Evolutionary conservation across 2,113 vertebrate genomes (phyloP).

Genomic region (Etheostoma cragini): DNA sequence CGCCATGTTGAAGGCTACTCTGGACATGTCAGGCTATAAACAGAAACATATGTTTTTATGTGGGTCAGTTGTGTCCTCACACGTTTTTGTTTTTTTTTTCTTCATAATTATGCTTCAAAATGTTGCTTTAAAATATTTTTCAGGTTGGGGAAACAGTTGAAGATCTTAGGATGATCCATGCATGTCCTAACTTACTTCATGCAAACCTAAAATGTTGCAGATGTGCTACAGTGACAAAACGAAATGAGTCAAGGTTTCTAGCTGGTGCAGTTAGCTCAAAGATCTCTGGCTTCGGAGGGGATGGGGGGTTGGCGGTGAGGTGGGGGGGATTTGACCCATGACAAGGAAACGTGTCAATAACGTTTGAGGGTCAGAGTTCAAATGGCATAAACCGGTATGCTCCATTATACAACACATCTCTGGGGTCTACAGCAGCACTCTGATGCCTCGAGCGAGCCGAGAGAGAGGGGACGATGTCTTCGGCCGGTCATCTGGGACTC

Average conservation of each 20-base stretch:
- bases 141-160: background rate
- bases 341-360: constrained; percentile 52
- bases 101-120: background rate
- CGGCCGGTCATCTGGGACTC: constrained; percentile 42
- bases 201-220: too few species aligned
- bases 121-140: background rate
- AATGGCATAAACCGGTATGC: constrained; percentile 30
- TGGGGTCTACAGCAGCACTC: constrained; percentile 25
- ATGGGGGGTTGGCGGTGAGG: too few species aligned
- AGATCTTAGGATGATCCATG: background rate
- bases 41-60: background rate
- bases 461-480: background rate
- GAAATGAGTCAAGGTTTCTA: background rate
- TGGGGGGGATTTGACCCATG: constrained; percentile 39
- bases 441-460: constrained; percentile 21
- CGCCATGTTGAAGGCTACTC: background rate
- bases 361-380: constrained; percentile 52
- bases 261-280: background rate
- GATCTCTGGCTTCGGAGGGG: constrained; percentile 15
- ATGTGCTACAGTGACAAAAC: background rate
- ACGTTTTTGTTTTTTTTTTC: background rate
- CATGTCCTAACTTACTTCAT: too few species aligned
- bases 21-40: constrained; percentile 1
- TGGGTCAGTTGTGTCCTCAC: background rate
- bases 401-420: constrained; percentile 41